Percentiles rank a stretch among this genome's conserved stretches.
phyloP scores from a whole-genome alignment of 1,140 invertebrate species.

The Bombyx mandarina region DNA sequence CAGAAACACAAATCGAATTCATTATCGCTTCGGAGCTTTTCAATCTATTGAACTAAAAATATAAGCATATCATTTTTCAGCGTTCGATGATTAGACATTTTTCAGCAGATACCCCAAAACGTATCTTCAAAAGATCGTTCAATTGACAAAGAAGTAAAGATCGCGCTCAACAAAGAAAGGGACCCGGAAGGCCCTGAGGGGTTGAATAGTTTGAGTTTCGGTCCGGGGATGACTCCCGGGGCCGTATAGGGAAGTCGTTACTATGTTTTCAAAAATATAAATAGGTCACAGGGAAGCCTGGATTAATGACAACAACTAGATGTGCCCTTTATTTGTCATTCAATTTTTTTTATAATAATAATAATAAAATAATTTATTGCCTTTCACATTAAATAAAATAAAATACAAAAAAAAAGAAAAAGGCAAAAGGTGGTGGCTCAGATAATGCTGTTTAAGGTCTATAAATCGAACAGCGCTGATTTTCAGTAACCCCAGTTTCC shows the following conservation, averaged over 20 bases:
- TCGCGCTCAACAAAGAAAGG: slow-evolving; percentile 31
- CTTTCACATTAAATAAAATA: too few relatives aligned
- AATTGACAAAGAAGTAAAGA: slow-evolving; percentile 26
- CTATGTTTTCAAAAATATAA: slow-evolving; percentile 16
- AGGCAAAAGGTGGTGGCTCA: too few relatives aligned
- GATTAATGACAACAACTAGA: too few relatives aligned
- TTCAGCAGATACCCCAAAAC: slow-evolving; percentile 5
- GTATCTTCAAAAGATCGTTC: slow-evolving; percentile 16
- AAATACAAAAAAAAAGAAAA: too few relatives aligned
- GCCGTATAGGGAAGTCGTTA: slow-evolving; percentile 12
- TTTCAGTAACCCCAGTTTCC: too few relatives aligned
- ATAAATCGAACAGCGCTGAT: too few relatives aligned
- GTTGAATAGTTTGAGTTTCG: slow-evolving; percentile 33
- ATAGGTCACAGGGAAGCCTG: slow-evolving; percentile 11
- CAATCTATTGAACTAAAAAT: not conserved
- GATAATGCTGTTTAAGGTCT: too few relatives aligned
- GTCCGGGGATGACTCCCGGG: slow-evolving; percentile 1
- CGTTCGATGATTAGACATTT: slow-evolving; percentile 1
- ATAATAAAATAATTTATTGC: too few relatives aligned
- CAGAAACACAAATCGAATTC: not conserved
- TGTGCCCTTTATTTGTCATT: too few relatives aligned
- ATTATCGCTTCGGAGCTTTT: not conserved
- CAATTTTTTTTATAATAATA: too few relatives aligned
- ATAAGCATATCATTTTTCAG: not conserved
- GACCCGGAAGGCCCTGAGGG: slow-evolving; percentile 22